phyloP scores from a whole-genome alignment of 35 echinoderm and acorn worm species.

The Strongylocentrotus purpuratus region DNA sequence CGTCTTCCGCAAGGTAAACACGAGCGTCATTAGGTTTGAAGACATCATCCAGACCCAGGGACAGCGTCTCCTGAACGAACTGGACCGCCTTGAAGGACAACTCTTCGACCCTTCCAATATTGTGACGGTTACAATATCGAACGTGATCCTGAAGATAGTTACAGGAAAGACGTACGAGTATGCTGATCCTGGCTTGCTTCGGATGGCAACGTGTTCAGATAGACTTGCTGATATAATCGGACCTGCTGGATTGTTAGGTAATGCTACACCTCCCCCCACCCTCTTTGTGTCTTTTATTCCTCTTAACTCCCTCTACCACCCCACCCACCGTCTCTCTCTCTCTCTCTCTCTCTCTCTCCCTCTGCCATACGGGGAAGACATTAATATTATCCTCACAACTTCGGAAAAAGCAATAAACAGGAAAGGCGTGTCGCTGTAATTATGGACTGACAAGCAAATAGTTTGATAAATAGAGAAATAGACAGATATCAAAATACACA shows the following conservation, averaged over 20 bases:
- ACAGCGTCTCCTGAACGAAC: not conserved
- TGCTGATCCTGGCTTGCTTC: constrained; percentile 1
- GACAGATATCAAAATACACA: no score
- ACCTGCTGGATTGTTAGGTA: constrained; percentile 33
- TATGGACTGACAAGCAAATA: no score
- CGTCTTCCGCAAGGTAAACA: constrained; percentile 35
- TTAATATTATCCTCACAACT: no score
- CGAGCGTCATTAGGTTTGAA: constrained; percentile 34
- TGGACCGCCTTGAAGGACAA: not conserved
- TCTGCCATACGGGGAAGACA: no score
- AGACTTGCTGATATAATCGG: constrained; percentile 39
- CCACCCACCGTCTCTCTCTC: not conserved
- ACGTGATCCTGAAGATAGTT: constrained; percentile 38
- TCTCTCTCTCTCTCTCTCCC: no score
- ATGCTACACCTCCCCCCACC: not conserved
- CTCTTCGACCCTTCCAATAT: not conserved
- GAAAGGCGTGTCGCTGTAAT: no score
- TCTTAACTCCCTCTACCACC: not conserved
- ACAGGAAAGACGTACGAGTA: constrained; percentile 1
- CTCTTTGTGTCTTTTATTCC: no score
- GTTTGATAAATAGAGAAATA: no score
- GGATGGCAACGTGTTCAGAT: constrained; percentile 24
- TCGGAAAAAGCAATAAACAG: no score
- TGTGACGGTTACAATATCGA: not conserved
- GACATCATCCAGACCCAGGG: constrained; percentile 15